phyloP scores from a whole-genome alignment of 2,797 vertebrate genomes.

The Halcyon badia region DNA sequence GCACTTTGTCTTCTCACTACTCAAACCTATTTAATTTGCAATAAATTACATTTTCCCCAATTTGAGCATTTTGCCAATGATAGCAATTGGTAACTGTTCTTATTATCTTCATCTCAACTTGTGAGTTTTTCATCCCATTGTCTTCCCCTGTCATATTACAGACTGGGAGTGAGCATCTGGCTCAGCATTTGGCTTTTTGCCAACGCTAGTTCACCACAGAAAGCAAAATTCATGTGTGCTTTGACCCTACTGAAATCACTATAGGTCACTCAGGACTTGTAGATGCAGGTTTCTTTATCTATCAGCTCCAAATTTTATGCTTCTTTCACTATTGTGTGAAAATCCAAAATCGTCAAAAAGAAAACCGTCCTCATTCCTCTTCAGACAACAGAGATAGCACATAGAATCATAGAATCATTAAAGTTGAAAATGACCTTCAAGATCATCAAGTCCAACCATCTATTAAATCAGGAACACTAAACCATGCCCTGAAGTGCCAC shows the following conservation, averaged over 20 bases:
- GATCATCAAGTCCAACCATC: too few species aligned
- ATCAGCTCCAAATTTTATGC: rapidly evolving
- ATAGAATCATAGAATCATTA: too few species aligned
- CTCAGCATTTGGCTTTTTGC: background rate
- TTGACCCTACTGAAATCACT: background rate
- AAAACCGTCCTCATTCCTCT: background rate
- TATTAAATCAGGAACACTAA: too few species aligned
- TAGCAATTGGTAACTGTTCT: background rate
- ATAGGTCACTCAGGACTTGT: background rate
- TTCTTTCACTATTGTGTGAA: background rate
- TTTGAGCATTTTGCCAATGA: background rate
- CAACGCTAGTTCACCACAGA: background rate
- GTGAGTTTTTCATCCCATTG: background rate
- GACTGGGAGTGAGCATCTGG: background rate
- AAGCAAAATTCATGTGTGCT: background rate
- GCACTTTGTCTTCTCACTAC: background rate
- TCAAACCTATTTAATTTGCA: background rate
- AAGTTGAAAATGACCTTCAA: too few species aligned
- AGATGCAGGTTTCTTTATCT: background rate
- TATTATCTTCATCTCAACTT: background rate
- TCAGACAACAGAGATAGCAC: background rate
- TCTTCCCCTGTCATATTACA: background rate
- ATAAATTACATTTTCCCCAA: background rate
- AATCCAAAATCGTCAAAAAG: background rate
- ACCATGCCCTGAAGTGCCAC: too few species aligned